Base-by-base conservation (phyloP, 2,797 vertebrate genomes). In the Tachyglossus aculeatus region DNA sequence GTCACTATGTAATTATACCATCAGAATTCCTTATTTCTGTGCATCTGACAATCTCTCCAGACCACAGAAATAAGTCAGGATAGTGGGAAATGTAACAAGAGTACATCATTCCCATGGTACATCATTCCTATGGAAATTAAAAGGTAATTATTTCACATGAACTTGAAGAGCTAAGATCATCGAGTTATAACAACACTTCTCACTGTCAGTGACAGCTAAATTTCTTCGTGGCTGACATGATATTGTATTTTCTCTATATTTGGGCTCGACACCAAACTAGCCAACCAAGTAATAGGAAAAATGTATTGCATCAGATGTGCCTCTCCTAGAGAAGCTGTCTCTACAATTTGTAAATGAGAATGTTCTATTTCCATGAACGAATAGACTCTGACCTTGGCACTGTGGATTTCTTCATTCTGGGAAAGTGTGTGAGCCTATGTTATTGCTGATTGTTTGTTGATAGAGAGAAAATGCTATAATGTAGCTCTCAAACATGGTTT, bases 71-170 rank as follows among this genome's bases (percentile, higher is more conserved):
- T 33, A 69, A 36, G 56, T 7, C 22, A 24, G 37, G 58, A 62
- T 22, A 5, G 4, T 53, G 1, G 40, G 36, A 36, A 48, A 31
- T 52, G 8, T 52, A 67, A 37, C 2, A 76, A 32, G 4, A 3
- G 71, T 47, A 43, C 9, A 67, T 34, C 16, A 31, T 75, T 6
- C 47, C 16, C 40, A 65, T 65, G 11, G n/a, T n/a, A n/a, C n/a
- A n/a, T n/a, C n/a, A n/a, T n/a, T n/a, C n/a, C n/a, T n/a, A 7
- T 32, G 50, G 25, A 63, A 73, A 33, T 43, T 68, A 68, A 76
- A 31, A 48, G 57, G 40, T 38, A 61, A 54, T 54, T 56, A 10
- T 24, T 6, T 44, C 68, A 33, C 8, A 41, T 55, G 19, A 59
- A 27, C 31, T 6, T 55, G 25, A 71, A 50, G 22, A 48, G 22